A percentile compares a stretch with the other conserved stretches of the same genome.
These are phyloP conservation scores for Cephus spinipes DNA, from an alignment of 2,888 invertebrate species.

Conservation along the genomic window DNA sequence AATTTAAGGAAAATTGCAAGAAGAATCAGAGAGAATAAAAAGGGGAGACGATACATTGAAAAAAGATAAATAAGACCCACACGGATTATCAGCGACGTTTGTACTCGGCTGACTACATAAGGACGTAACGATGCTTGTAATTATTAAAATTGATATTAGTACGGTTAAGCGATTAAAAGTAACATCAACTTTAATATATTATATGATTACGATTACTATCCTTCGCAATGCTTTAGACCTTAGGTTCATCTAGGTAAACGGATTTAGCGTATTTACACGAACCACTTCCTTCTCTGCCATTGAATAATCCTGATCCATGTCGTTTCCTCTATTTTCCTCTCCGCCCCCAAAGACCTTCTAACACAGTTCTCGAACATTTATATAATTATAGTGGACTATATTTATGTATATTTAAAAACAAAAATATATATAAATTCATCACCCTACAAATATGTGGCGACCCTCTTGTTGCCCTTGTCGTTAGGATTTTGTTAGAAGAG, in stretches of 20 bases:
- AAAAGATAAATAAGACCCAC: conserved; percentile 37
- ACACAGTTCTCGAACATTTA: conserved; percentile 46
- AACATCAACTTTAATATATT: conserved; percentile 65
- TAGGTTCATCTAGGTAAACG: conserved; percentile 52
- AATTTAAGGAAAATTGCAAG: background rate
- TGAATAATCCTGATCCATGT: background rate
- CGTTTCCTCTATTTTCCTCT: background rate
- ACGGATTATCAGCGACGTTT: conserved; percentile 54
- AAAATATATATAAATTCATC: conserved; percentile 51
- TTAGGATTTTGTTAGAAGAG: background rate
- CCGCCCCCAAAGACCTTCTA: conserved; percentile 27
- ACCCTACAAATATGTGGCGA: conserved; percentile 28
- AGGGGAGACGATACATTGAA: conserved; percentile 26
- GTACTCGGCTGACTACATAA: conserved; percentile 60
- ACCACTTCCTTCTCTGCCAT: conserved; percentile 9
- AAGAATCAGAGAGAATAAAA: conserved; percentile 18
- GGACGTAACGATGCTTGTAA: conserved; percentile 66
- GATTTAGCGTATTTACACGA: conserved; percentile 40
- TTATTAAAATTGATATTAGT: conserved; percentile 66
- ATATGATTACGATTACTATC: conserved; percentile 57
- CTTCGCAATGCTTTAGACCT: conserved; percentile 55
- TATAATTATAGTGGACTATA: conserved; percentile 57
- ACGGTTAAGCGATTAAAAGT: conserved; percentile 64
- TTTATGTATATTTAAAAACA: conserved; percentile 56
- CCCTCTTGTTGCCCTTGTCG: background rate